These are phyloP conservation scores for Gymnocephalus cernua DNA, from an alignment of 2,113 vertebrate species.

Conservation along the genomic window DNA sequence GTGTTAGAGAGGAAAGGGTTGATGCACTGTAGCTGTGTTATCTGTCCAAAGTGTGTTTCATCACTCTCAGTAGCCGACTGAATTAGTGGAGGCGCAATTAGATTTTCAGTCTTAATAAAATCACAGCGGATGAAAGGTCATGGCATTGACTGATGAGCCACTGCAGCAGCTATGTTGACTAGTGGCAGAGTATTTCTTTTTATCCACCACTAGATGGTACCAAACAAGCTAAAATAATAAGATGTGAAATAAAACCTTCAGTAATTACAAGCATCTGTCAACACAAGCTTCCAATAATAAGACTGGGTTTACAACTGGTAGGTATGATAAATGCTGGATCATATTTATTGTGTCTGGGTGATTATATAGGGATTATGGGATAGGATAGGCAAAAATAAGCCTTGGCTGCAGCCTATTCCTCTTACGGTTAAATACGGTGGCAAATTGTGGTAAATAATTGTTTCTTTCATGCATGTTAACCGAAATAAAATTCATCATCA, in stretches of 20 bases:
- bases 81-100: conserved; percentile 49
- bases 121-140: conserved; percentile 46
- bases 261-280: neutral
- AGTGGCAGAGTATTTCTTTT: neutral
- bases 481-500: too few species aligned
- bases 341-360: neutral
- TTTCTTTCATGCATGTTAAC: too few species aligned
- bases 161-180: neutral
- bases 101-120: conserved; percentile 63
- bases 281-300: neutral
- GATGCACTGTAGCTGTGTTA: neutral
- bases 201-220: conserved; percentile 63
- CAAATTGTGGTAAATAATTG: too few species aligned
- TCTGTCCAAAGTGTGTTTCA: conserved; percentile 25
- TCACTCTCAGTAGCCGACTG: conserved; percentile 33
- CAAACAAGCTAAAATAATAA: conserved; percentile 10
- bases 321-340: neutral
- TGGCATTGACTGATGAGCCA: conserved; percentile 20
- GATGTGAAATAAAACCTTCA: neutral
- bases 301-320: neutral
- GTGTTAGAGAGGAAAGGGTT: neutral
- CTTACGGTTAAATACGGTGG: too few species aligned
- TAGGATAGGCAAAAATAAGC: too few species aligned
- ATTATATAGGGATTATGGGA: too few species aligned
- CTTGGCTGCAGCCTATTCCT: too few species aligned